Evolutionary conservation across 2,888 invertebrate species (phyloP).

Genomic region (Platycnemis pennipes): DNA sequence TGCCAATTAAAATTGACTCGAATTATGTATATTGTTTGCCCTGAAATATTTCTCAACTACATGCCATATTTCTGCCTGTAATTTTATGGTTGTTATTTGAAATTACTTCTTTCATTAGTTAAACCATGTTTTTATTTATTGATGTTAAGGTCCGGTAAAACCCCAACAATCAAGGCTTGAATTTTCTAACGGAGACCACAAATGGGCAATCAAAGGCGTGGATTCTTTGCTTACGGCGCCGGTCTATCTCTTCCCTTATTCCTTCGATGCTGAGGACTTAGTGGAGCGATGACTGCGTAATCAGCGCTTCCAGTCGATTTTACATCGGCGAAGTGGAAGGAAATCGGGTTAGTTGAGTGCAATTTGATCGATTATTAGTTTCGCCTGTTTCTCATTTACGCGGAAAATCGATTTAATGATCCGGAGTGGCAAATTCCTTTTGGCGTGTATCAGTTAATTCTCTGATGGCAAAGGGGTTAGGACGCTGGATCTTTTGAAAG

Average conservation of each 20-base stretch:
- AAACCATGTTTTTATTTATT: too few relatives aligned
- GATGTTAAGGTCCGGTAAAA: too few relatives aligned
- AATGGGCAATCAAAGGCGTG: background rate
- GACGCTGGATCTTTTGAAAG: background rate
- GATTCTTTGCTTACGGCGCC: background rate
- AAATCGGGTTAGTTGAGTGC: background rate
- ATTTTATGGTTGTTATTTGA: too few relatives aligned
- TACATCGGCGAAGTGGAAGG: background rate
- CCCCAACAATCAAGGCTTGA: too few relatives aligned
- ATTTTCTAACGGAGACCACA: too few relatives aligned
- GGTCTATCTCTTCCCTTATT: background rate
- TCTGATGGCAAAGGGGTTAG: background rate
- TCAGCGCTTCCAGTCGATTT: background rate
- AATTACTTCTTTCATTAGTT: too few relatives aligned
- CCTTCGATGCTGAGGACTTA: background rate
- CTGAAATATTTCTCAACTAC: too few relatives aligned
- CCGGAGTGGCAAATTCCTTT: background rate
- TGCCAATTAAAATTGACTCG: too few relatives aligned
- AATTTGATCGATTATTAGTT: conserved; percentile 29
- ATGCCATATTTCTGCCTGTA: too few relatives aligned
- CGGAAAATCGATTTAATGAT: conserved; percentile 10
- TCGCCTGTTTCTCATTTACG: background rate
- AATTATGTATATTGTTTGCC: too few relatives aligned
- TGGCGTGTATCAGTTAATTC: background rate
- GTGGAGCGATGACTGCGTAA: background rate